A percentile compares a stretch with the other conserved stretches of the same genome.
Conservation (phyloP, 2,888 invertebrate species). For the Nemurella pictetii region DNA sequence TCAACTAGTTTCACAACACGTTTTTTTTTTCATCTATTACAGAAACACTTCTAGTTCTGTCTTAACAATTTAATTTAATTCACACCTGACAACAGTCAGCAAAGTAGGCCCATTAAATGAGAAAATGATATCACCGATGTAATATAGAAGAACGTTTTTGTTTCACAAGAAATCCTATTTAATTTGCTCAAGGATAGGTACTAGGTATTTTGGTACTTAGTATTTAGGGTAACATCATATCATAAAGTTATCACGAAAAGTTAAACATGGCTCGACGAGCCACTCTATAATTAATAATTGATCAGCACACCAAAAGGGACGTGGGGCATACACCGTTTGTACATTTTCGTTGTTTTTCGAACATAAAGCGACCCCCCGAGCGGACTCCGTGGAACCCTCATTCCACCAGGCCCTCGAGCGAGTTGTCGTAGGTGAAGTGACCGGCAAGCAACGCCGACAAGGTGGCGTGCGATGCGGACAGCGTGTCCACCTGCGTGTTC, state of each 20-base stretch:
- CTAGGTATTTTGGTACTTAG: not conserved
- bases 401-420: conserved; percentile 46
- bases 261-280: not conserved
- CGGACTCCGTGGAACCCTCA: too few relatives aligned
- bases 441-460: conserved; percentile 50
- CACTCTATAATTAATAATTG: not conserved
- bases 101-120: not conserved
- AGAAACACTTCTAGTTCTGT: not conserved
- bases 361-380: not conserved
- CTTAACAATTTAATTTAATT: not conserved
- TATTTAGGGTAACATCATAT: not conserved
- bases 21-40: not conserved
- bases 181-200: not conserved
- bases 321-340: not conserved
- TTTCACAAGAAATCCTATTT: not conserved
- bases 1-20: not conserved
- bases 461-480: conserved; percentile 44
- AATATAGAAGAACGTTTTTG: not conserved
- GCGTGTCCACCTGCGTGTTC: conserved; percentile 26
- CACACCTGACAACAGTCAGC: not conserved
- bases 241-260: not conserved
- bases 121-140: not conserved
- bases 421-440: conserved; percentile 50
- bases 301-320: not conserved
- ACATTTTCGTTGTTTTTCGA: not conserved